Conservation (phyloP, 2,797 vertebrate species). For the Nyctibius grandis region DNA sequence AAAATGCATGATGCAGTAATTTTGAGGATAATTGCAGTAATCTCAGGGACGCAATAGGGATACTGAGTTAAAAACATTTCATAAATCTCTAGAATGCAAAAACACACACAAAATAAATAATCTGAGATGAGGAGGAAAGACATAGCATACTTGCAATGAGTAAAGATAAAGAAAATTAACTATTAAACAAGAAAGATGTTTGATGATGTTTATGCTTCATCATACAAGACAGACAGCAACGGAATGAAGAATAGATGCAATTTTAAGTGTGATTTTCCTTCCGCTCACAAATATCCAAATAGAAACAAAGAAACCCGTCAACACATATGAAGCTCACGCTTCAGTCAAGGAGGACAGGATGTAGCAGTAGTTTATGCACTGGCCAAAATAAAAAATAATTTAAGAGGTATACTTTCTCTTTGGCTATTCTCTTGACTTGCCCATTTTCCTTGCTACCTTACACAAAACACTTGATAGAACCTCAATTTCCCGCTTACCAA, state of each 20-base stretch:
- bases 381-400: neutral
- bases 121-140: neutral
- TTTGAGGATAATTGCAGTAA: neutral
- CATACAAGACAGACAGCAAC: neutral
- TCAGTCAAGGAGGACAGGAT: neutral
- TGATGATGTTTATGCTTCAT: neutral
- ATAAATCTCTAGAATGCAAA: neutral
- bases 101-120: neutral
- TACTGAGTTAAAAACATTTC: neutral
- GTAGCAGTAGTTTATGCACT: neutral
- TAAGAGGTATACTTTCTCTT: neutral
- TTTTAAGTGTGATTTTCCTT: neutral
- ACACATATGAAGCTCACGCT: neutral
- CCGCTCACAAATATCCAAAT: fast-evolving
- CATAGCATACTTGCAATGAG: neutral
- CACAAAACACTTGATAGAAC: fast-evolving
- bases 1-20: neutral
- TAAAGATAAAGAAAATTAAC: neutral
- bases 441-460: neutral
- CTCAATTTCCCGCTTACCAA: neutral
- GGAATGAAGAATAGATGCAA: neutral
- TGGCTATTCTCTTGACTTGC: neutral
- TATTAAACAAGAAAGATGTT: neutral
- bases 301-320: neutral
- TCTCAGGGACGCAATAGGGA: neutral